Conservation (phyloP, 2,797 vertebrate genomes). For the Aeoliscus strigatus region DNA sequence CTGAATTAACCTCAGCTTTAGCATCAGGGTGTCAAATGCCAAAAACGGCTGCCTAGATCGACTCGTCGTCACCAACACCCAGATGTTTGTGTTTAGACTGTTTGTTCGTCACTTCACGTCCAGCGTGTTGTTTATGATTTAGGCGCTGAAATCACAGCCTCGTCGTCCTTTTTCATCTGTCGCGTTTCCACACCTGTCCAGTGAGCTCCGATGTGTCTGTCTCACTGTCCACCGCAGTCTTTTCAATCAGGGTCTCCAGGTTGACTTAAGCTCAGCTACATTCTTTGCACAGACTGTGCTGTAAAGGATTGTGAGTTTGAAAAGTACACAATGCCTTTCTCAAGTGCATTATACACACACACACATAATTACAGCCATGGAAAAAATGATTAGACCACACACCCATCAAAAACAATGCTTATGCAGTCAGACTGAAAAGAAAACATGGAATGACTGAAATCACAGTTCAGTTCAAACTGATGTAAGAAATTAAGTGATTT, state of each 20-base stretch:
- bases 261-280: slow-evolving; percentile 42
- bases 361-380: slow-evolving; percentile 1
- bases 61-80: slow-evolving; percentile 33
- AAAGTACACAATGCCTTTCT: slow-evolving; percentile 64
- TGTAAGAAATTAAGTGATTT: too few relatives aligned
- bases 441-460: too few relatives aligned
- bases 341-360: slow-evolving; percentile 69
- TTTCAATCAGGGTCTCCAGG: slow-evolving; percentile 60
- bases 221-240: slow-evolving; percentile 33
- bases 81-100: slow-evolving; percentile 25
- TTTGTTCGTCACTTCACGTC: slow-evolving; percentile 15
- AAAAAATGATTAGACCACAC: too few relatives aligned
- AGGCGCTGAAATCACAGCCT: too few relatives aligned
- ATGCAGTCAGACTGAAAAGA: too few relatives aligned
- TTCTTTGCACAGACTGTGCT: slow-evolving; percentile 59
- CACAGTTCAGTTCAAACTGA: too few relatives aligned
- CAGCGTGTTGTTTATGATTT: too few relatives aligned
- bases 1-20: slow-evolving; percentile 58
- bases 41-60: slow-evolving; percentile 47
- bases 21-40: slow-evolving; percentile 60
- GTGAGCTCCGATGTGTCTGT: slow-evolving; percentile 26
- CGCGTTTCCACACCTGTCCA: slow-evolving; percentile 24
- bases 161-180: slow-evolving; percentile 25
- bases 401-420: too few relatives aligned
- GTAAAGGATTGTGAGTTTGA: slow-evolving; percentile 59